Conservation (phyloP, 2,113 vertebrate genomes). For the Xenus cinereus region DNA sequence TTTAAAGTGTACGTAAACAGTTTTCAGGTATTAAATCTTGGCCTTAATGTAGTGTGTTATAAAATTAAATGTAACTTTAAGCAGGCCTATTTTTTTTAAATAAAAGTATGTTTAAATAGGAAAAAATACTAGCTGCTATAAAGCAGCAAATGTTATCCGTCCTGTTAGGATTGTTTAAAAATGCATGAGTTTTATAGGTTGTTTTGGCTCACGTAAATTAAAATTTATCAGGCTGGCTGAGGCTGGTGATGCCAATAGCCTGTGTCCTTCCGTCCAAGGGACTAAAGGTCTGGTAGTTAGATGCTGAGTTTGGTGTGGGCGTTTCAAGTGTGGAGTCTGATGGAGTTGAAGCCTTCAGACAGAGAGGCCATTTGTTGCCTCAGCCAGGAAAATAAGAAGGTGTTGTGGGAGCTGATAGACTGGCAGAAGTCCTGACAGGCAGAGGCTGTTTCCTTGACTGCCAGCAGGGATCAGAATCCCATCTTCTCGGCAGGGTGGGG, state of each 20-base stretch:
- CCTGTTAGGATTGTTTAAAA: constrained; percentile 50
- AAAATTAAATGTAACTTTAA: constrained; percentile 58
- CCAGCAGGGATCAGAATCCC: not conserved
- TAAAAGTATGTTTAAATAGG: constrained; percentile 41
- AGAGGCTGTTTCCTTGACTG: not conserved
- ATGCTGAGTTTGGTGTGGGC: not conserved
- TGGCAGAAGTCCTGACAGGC: not conserved
- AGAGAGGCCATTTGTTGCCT: not conserved
- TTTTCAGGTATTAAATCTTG: constrained; percentile 65
- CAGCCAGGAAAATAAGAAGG: not conserved
- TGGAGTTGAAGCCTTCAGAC: not conserved
- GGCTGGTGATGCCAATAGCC: not conserved
- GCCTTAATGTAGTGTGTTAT: constrained; percentile 23
- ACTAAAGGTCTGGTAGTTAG: not conserved
- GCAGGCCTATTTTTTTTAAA: constrained; percentile 45
- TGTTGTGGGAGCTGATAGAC: not conserved
- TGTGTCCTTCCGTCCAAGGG: not conserved
- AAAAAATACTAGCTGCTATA: constrained; percentile 45
- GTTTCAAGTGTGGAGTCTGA: not conserved
- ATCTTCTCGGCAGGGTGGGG: not conserved
- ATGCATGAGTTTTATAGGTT: constrained; percentile 17
- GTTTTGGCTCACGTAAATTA: not conserved
- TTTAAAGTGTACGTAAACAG: constrained; percentile 38
- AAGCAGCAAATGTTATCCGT: not conserved
- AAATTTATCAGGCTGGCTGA: constrained; percentile 11